phyloP scores from a whole-genome alignment of 2,113 vertebrate species.

The Hoplias malabaricus region DNA sequence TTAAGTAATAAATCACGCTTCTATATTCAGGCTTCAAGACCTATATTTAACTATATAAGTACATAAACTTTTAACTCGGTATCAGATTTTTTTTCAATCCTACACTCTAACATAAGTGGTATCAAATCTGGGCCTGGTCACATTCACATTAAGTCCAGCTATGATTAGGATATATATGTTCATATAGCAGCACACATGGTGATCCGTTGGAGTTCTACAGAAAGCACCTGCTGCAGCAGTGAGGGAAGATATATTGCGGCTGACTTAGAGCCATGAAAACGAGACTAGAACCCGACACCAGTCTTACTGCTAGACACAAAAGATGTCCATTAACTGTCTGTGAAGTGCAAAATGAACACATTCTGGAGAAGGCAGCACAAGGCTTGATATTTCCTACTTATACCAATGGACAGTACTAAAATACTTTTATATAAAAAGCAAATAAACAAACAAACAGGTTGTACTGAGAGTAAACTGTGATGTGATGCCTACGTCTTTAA shows the following conservation, averaged over 20 bases:
- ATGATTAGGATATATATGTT: too few species aligned
- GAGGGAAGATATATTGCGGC: background rate
- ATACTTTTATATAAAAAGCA: background rate
- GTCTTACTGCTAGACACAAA: background rate
- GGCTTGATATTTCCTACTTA: background rate
- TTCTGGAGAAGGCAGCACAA: background rate
- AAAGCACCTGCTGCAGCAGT: background rate
- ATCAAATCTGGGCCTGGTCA: too few species aligned
- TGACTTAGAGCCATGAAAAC: background rate
- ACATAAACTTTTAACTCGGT: too few species aligned
- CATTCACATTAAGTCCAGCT: too few species aligned
- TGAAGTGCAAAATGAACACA: background rate
- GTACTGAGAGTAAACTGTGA: background rate
- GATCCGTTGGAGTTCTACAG: too few species aligned
- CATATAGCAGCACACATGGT: too few species aligned
- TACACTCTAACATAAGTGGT: too few species aligned
- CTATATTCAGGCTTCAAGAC: too few species aligned
- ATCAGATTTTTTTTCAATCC: too few species aligned
- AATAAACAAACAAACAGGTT: background rate
- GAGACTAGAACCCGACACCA: background rate
- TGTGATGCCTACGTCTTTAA: slow-evolving; percentile 50
- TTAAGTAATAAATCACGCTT: too few species aligned
- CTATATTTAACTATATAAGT: too few species aligned
- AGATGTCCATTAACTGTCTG: background rate
- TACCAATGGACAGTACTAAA: background rate